Base-by-base conservation (phyloP, 1,140 invertebrate species). In the Ceratitis capitata region DNA sequence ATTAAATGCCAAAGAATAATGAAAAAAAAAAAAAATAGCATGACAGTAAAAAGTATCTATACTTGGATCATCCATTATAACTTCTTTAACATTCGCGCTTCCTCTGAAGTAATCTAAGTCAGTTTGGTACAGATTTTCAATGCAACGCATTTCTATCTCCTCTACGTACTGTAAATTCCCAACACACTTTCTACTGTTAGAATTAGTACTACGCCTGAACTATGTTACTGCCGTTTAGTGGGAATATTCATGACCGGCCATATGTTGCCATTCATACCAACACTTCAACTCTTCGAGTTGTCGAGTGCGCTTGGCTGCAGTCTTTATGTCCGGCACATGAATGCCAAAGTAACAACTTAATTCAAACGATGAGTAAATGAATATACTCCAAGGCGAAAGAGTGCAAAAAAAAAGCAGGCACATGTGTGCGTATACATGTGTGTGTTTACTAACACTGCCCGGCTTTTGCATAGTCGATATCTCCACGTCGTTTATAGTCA, bases 311-410 rank as follows among this genome's bases (percentile, higher is more conserved):
- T 61, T 61, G 35, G 64, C 14, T 35, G 64, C 29, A 69, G 29
- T 39, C 64, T 69, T 42, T 69, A 42, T 69, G 35, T 69, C 64
- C 64, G 64, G 29, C 64, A 35, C 35, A 69, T 69, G 64, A 69
- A 69, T 69, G 35, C 32, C 32, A 69, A 39, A 69, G 64, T 69
- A 39, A 12, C 64, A 69, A 69, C 64, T 69, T 69, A 35, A 69
- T 69, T 69, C 35, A 35, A 69, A 69, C 64, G 29, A 69, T 69
- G 32, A 69, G 35, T 32, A 42, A 69, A 39, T 69, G 64, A 42
- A 69, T 69, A 39, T 29, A 69, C 6, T 9, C 14, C 14, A 69
- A 39, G n/a, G 32, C 16, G n/a, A 39, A 35, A 69, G 14, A 35
- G 64, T 39, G 39, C 39, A 39, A n/a, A 10, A 19, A 39, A 56